Evolutionary conservation across 1,140 invertebrate genomes (phyloP).

Genomic region (Pogonognathellus flavescens): DNA sequence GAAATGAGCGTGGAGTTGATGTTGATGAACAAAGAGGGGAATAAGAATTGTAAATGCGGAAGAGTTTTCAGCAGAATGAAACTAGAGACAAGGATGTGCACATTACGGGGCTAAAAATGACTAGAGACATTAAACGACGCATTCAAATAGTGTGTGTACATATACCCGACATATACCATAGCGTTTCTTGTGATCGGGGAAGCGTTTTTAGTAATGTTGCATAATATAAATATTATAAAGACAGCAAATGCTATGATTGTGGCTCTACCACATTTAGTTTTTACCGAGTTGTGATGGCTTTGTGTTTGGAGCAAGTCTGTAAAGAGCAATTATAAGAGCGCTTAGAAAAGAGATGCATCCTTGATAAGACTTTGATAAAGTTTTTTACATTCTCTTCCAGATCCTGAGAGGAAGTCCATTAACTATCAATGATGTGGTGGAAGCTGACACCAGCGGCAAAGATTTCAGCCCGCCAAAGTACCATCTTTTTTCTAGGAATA

Average conservation of each 20-base stretch:
- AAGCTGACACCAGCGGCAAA: slow-evolving; percentile 14
- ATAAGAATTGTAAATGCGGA: background rate
- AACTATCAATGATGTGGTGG: slow-evolving; percentile 43
- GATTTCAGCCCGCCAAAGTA: slow-evolving; percentile 14
- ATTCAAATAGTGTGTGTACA: background rate
- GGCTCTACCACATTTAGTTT: background rate
- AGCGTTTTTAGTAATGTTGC: too few relatives aligned
- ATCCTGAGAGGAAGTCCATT: slow-evolving; percentile 56
- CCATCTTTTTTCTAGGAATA: slow-evolving; percentile 53
- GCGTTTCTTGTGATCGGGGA: background rate
- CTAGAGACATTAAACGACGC: background rate
- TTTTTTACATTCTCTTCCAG: slow-evolving; percentile 30
- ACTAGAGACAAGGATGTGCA: background rate
- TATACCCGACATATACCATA: background rate
- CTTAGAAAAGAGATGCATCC: background rate
- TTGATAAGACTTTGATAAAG: background rate
- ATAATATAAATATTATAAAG: too few relatives aligned
- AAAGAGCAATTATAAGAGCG: background rate
- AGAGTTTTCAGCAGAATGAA: background rate
- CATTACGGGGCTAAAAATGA: background rate
- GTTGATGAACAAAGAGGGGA: slow-evolving; percentile 30
- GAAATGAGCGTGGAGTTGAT: slow-evolving; percentile 40
- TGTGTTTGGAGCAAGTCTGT: background rate
- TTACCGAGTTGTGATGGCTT: background rate
- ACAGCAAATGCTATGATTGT: background rate